phyloP scores from a whole-genome alignment of 2,113 vertebrate species.

The Catharus bicknelli region DNA sequence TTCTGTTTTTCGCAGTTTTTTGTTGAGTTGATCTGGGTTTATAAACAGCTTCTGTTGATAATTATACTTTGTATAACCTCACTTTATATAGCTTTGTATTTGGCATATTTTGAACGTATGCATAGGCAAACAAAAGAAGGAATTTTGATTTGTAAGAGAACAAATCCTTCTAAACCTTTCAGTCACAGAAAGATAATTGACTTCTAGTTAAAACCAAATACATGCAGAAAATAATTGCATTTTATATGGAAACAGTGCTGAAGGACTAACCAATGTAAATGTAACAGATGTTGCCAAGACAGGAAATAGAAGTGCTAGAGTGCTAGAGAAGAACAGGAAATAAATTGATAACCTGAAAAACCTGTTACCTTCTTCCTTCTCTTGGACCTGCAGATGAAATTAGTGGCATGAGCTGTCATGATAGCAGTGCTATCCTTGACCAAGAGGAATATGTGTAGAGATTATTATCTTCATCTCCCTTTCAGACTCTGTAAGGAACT shows the following conservation, averaged over 20 bases:
- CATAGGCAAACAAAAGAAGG: background rate
- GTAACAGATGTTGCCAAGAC: background rate
- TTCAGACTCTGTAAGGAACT: background rate
- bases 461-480: background rate
- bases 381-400: background rate
- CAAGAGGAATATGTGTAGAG: background rate
- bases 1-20: fast-evolving
- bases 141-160: background rate
- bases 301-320: no score
- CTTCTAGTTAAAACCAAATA: background rate
- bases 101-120: background rate
- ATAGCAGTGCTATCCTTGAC: background rate
- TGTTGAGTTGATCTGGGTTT: background rate
- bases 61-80: background rate
- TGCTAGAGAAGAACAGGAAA: background rate
- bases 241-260: background rate
- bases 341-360: background rate
- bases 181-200: background rate
- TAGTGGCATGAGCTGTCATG: background rate
- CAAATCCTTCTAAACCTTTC: background rate
- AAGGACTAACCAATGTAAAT: background rate
- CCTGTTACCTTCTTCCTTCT: background rate
- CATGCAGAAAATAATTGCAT: background rate
- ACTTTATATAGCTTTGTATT: background rate
- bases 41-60: background rate